Conservation (phyloP, 2,888 invertebrate species). For the Ectemnius cavifrons region DNA sequence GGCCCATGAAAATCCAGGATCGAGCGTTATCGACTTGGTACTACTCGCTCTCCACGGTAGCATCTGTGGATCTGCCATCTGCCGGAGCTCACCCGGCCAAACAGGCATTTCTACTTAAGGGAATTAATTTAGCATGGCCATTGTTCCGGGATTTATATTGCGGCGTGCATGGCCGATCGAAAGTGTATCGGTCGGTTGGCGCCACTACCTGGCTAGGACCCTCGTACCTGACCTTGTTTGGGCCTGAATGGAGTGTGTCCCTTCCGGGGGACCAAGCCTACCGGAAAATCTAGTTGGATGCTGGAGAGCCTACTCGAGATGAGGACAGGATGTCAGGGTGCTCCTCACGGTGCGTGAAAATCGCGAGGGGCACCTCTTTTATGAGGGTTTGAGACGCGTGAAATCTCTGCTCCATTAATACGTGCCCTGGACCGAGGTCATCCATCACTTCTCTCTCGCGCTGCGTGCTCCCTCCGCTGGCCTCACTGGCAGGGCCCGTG, state of each 20-base stretch:
- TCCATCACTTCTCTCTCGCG: constrained; percentile 64
- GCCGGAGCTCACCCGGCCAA: neutral
- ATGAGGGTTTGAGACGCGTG: constrained; percentile 73
- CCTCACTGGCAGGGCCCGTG: constrained; percentile 26
- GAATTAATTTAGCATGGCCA: constrained; percentile 5
- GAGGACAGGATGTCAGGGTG: constrained; percentile 11
- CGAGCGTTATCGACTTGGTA: constrained; percentile 14
- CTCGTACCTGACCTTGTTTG: neutral
- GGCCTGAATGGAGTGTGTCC: neutral
- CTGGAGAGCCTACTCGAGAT: neutral
- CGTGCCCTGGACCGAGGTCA: constrained; percentile 67
- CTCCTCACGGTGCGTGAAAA: constrained; percentile 57
- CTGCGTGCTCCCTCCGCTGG: constrained; percentile 26
- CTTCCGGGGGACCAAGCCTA: neutral
- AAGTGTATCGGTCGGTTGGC: neutral
- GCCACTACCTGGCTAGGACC: neutral
- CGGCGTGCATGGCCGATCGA: neutral
- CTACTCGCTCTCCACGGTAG: neutral
- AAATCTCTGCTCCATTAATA: constrained; percentile 75
- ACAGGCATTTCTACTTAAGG: constrained; percentile 1
- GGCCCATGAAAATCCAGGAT: constrained; percentile 4
- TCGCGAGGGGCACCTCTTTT: constrained; percentile 56
- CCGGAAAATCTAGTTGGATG: constrained; percentile 2
- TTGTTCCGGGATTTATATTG: neutral
- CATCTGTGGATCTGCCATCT: no score